Conservation (phyloP, 1,140 invertebrate genomes). For the Plectrocnemia conspersa region DNA sequence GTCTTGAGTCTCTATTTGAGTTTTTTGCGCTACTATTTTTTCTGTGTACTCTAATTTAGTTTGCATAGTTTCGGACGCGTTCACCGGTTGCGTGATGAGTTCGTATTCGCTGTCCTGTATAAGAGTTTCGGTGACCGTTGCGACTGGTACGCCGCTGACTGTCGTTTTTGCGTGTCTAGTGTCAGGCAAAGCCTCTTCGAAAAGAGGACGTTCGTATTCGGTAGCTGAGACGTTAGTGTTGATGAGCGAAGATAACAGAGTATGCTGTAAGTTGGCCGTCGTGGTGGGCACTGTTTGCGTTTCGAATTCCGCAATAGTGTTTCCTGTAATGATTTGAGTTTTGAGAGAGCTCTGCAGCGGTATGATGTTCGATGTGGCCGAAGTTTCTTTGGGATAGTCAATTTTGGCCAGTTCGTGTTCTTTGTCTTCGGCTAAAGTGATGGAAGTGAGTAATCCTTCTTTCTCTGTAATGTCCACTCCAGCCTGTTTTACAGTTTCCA, state of each 20-base stretch:
- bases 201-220: constrained; percentile 53
- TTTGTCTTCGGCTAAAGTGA: constrained; percentile 42
- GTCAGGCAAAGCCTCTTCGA: constrained; percentile 39
- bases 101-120: constrained; percentile 20
- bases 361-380: constrained; percentile 44
- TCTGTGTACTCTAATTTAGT: constrained; percentile 39
- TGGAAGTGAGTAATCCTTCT: constrained; percentile 51
- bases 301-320: constrained; percentile 33
- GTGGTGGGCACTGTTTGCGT: constrained; percentile 29
- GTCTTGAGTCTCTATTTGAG: constrained; percentile 25
- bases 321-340: constrained; percentile 38
- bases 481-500: constrained; percentile 39
- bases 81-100: constrained; percentile 20
- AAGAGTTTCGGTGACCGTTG: constrained; percentile 50
- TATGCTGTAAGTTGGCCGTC: constrained; percentile 35
- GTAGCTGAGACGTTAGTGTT: constrained; percentile 35
- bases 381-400: constrained; percentile 38
- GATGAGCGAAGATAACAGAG: constrained; percentile 37
- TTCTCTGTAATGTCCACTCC: constrained; percentile 50
- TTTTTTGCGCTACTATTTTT: constrained; percentile 27
- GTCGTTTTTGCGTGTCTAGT: constrained; percentile 26
- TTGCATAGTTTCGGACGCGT: constrained; percentile 36
- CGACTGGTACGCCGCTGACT: constrained; percentile 40
- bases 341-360: constrained; percentile 47
- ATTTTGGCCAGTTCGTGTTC: constrained; percentile 41